Evolutionary conservation across 2,888 invertebrate species (phyloP), one percentile per base, ranked within the genome.

Genomic region (Luperina testacea): DNA sequence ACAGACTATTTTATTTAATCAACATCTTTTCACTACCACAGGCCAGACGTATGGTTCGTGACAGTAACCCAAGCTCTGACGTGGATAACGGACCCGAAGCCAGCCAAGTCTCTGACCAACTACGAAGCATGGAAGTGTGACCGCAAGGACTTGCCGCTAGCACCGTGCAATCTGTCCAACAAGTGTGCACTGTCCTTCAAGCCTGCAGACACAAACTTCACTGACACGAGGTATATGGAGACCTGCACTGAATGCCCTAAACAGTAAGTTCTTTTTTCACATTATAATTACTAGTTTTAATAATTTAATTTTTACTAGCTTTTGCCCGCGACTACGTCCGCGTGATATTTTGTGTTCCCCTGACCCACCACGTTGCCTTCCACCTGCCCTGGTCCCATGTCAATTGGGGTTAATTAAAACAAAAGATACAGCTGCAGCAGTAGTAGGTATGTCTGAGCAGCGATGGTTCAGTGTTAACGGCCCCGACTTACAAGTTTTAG

Each of bases 71-170:
- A 99, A 97, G 98, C 98, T n/a, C 95, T 99, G 79, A 98, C 98
- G 64, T 99, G 99, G 98, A 98, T 99, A 94, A 98, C 99, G 0
- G 99, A 99, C 90, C 99, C 99, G 0, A 98, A 98, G 91, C 97
- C 98, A 1, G 93, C 97, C 6, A 98, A 98, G 87, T 95, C 97
- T 17, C 94, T 99, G 59, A 97, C 93, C 89, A 98, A 97, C 91
- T 98, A 98, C 91, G 99, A 99, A 79, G 97, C 98, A 0, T 99
- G 99, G 99, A 97, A 97, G 70, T 99, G 99, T 92, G 97, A 97
- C 88, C 98, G 98, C 90, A 98, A 97, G 90, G 97, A 98, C 70
- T 93, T 98, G 73, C 98, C 98, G 0, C 96, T 97, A 7, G 97
- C 98, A 78, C 98, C 98, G 0, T 99, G 99, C 95, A 98, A 98